phyloP scores from a whole-genome alignment of 2,113 vertebrate species.

The Arenaria interpres region DNA sequence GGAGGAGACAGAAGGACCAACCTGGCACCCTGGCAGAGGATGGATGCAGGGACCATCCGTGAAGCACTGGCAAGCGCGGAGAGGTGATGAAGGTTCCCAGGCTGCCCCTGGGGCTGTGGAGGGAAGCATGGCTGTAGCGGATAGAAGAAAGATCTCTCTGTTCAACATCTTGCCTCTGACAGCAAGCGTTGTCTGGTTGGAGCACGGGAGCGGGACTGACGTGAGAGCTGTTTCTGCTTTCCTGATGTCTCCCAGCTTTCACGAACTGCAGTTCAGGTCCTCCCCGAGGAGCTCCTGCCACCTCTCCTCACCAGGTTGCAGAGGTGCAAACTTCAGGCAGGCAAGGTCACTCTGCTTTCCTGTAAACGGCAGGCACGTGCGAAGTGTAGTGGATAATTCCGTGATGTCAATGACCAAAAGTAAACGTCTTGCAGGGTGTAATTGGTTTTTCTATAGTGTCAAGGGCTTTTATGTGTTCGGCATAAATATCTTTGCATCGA shows the following conservation, averaged over 20 bases:
- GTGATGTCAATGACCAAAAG: slow-evolving; percentile 52
- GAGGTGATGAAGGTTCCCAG: neutral
- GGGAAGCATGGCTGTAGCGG: neutral
- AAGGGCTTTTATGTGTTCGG: slow-evolving; percentile 72
- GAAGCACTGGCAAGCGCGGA: neutral
- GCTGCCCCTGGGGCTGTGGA: neutral
- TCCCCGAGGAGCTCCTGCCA: neutral
- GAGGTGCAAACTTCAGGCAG: neutral
- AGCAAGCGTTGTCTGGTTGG: neutral
- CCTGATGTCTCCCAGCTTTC: neutral
- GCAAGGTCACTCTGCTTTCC: slow-evolving; percentile 51
- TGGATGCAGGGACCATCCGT: neutral
- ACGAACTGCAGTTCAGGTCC: neutral
- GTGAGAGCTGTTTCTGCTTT: neutral
- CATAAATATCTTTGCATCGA: slow-evolving; percentile 75
- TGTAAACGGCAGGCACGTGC: slow-evolving; percentile 50
- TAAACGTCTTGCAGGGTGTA: slow-evolving; percentile 43
- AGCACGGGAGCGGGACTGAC: neutral
- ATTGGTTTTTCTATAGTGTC: slow-evolving; percentile 68
- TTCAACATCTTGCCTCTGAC: neutral
- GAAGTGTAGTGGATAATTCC: slow-evolving; percentile 60
- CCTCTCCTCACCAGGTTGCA: neutral
- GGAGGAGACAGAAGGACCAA: neutral
- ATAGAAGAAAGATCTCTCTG: neutral
- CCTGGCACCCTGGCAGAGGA: neutral